A percentile compares a stretch with the other conserved stretches of the same genome.
These are phyloP conservation scores for Adelges cooleyi DNA, from an alignment of 1,140 invertebrate species.

Conservation along the genomic window DNA sequence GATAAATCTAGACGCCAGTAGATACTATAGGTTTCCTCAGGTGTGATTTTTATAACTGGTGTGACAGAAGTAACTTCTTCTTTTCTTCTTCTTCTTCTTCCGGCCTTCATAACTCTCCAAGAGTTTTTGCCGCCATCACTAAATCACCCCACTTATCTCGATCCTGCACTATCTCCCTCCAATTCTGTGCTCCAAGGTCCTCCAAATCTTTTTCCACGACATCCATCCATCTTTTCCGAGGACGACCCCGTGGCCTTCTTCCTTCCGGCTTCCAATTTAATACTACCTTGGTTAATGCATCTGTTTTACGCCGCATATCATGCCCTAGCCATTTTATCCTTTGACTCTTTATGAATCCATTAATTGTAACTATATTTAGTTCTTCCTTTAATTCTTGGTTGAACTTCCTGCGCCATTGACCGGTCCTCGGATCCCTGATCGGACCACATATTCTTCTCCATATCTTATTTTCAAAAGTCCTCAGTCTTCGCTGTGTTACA, in stretches of 20 bases:
- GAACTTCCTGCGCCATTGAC: not conserved
- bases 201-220: not conserved
- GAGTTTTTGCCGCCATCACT: no score
- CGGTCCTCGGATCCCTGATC: not conserved
- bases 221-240: not conserved
- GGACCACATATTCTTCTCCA: not conserved
- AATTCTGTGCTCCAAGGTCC: no score
- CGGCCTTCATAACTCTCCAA: no score
- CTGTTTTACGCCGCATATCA: not conserved
- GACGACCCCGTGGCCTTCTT: not conserved
- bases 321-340: not conserved
- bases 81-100: no score
- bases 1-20: no score
- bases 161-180: no score
- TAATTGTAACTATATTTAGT: not conserved
- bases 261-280: not conserved
- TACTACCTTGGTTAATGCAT: not conserved
- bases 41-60: no score
- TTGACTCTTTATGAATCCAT: not conserved
- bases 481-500: not conserved
- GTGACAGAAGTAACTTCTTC: no score
- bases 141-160: no score
- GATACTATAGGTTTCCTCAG: no score
- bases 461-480: not conserved
- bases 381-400: not conserved